phyloP scores from a whole-genome alignment of 2,888 invertebrate species.

The Sesia apiformis region DNA sequence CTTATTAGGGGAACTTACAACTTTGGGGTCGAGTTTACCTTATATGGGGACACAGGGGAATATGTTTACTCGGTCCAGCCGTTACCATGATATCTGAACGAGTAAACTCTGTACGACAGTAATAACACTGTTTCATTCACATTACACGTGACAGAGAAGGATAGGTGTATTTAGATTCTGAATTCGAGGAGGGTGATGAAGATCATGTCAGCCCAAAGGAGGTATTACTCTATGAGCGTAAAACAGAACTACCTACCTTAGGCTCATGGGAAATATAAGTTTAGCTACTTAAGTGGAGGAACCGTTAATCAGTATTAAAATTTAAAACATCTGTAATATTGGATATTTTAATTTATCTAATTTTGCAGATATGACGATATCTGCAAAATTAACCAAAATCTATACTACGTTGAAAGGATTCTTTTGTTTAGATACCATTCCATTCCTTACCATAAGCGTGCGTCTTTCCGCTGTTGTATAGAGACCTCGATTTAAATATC shows the following conservation, averaged over 20 bases:
- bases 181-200: background rate
- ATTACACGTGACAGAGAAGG: conserved; percentile 24
- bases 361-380: too few species aligned
- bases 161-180: conserved; percentile 14
- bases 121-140: conserved; percentile 22
- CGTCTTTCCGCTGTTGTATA: too few species aligned
- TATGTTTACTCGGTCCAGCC: conserved; percentile 47
- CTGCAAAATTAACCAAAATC: too few species aligned
- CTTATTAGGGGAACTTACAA: conserved; percentile 72
- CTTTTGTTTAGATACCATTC: too few species aligned
- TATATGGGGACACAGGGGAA: conserved; percentile 50
- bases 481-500: too few species aligned
- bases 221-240: conserved; percentile 25
- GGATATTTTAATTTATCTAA: conserved; percentile 45
- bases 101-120: conserved; percentile 12
- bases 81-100: conserved; percentile 1
- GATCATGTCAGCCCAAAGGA: conserved; percentile 28
- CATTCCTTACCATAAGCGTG: too few species aligned
- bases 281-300: conserved; percentile 44
- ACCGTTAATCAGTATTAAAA: conserved; percentile 61
- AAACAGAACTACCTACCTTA: conserved; percentile 31
- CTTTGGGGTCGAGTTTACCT: conserved; percentile 64
- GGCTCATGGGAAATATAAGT: conserved; percentile 62
- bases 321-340: conserved; percentile 38
- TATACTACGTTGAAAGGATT: too few species aligned